These are phyloP conservation scores for Lamproptera curius DNA, from an alignment of 2,888 invertebrate genomes.

Conservation along the genomic window DNA sequence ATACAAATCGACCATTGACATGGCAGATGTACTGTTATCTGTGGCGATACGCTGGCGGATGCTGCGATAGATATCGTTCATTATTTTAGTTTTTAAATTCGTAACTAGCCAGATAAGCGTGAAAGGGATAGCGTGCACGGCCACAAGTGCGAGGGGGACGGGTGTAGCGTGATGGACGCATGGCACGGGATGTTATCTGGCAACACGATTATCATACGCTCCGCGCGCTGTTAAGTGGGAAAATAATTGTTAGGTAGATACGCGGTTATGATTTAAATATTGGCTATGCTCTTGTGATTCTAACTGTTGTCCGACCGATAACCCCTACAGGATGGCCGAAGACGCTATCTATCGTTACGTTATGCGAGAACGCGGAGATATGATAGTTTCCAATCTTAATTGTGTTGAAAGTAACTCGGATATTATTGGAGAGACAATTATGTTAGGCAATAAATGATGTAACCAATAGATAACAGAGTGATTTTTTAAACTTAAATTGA, in stretches of 20 bases:
- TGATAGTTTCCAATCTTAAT: too few species aligned
- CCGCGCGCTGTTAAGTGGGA: constrained; percentile 26
- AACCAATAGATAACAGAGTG: too few species aligned
- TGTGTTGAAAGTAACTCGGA: too few species aligned
- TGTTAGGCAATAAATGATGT: too few species aligned
- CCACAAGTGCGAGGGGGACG: constrained; percentile 42
- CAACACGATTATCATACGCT: constrained; percentile 31
- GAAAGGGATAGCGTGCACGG: constrained; percentile 36
- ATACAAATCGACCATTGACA: constrained; percentile 46
- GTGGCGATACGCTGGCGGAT: constrained; percentile 52
- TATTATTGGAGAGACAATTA: too few species aligned
- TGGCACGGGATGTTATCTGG: constrained; percentile 42
- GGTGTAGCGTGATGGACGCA: constrained; percentile 55
- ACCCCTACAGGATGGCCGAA: too few species aligned
- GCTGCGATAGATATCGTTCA: constrained; percentile 56
- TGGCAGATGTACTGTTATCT: constrained; percentile 59
- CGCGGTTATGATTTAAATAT: constrained; percentile 24
- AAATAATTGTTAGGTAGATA: constrained; percentile 32
- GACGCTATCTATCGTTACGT: too few species aligned
- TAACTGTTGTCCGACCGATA: not conserved
- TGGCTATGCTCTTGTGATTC: constrained; percentile 3
- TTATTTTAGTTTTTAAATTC: constrained; percentile 66
- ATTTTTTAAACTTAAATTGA: too few species aligned
- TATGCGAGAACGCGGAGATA: too few species aligned
- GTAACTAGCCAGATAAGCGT: constrained; percentile 47